A percentile compares a stretch with the other conserved stretches of the same genome.
Evolutionary conservation across 2,888 invertebrate genomes (phyloP).

Genomic region (Arge pagana): DNA sequence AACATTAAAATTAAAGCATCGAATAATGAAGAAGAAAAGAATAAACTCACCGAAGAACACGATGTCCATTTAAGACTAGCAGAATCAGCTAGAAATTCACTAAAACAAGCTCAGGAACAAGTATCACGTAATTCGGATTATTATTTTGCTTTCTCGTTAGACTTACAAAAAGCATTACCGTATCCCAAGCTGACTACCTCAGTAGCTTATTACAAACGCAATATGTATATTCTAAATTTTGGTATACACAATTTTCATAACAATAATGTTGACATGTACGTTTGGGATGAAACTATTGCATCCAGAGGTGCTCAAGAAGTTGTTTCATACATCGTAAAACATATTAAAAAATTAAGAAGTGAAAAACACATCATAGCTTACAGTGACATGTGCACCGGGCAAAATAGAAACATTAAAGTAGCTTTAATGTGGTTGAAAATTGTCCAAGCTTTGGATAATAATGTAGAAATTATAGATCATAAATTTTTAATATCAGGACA

Average conservation of each 20-base stretch:
- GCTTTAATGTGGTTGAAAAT: slow-evolving; percentile 32
- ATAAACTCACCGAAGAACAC: slow-evolving; percentile 34
- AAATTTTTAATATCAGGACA: slow-evolving; percentile 36
- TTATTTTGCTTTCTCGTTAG: slow-evolving; percentile 21
- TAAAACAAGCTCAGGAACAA: slow-evolving; percentile 34
- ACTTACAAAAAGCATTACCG: slow-evolving; percentile 18
- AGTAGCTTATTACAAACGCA: slow-evolving; percentile 24
- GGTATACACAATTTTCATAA: slow-evolving; percentile 34
- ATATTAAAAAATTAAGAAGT: slow-evolving; percentile 24
- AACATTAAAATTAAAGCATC: slow-evolving; percentile 40
- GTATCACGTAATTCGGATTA: slow-evolving; percentile 24
- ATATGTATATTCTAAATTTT: slow-evolving; percentile 27
- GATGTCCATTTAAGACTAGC: slow-evolving; percentile 38
- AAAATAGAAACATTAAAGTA: slow-evolving; percentile 34
- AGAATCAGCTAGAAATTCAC: slow-evolving; percentile 38
- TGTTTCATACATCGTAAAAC: slow-evolving; percentile 27
- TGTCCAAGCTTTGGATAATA: slow-evolving; percentile 32
- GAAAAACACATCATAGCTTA: slow-evolving; percentile 30
- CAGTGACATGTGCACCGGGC: slow-evolving; percentile 30
- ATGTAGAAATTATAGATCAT: slow-evolving; percentile 33
- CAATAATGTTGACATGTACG: slow-evolving; percentile 38
- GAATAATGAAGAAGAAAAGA: slow-evolving; percentile 38
- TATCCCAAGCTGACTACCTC: slow-evolving; percentile 21
- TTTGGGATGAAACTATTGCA: slow-evolving; percentile 43
- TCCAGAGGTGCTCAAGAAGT: slow-evolving; percentile 42